Conservation (phyloP, 2,113 vertebrate species). For the Apodemus sylvaticus region DNA sequence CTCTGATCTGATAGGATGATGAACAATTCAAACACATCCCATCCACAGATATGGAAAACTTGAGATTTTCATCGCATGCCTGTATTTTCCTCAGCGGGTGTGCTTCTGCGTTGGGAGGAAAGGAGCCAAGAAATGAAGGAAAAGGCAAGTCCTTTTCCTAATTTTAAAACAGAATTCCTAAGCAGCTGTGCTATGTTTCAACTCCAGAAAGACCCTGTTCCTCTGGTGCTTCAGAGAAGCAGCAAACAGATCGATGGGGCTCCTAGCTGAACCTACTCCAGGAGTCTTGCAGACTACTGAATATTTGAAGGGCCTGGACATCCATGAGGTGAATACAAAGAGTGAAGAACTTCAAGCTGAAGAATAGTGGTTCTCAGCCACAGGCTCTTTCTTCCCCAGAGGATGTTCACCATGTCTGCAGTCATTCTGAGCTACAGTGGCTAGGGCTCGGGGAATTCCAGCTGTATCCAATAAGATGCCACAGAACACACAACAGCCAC, state of each 20-base stretch:
- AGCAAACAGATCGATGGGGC: slow-evolving; percentile 68
- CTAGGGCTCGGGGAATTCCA: accelerated
- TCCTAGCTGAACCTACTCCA: not conserved
- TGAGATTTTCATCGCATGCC: not conserved
- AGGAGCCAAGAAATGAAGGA: not conserved
- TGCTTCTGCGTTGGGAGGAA: not conserved
- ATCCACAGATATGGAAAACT: not conserved
- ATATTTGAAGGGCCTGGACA: slow-evolving; percentile 41
- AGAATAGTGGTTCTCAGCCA: not conserved
- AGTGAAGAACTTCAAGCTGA: not conserved
- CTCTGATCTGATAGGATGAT: not conserved
- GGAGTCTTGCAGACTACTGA: slow-evolving; percentile 44
- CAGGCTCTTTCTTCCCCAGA: not conserved
- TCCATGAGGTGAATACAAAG: not conserved
- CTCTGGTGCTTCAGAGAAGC: slow-evolving; percentile 63
- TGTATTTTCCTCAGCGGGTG: not conserved
- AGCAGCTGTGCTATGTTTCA: not conserved
- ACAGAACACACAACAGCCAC: not conserved
- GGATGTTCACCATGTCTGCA: not conserved
- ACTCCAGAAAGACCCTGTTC: slow-evolving; percentile 29
- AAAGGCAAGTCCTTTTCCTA: not conserved
- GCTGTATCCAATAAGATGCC: not conserved
- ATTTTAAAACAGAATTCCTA: slow-evolving; percentile 66
- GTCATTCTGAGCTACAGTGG: not conserved
- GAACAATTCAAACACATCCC: slow-evolving; percentile 8